Base-by-base conservation (phyloP, 2,888 invertebrate genomes). In the Mesorhabditis spiculigera region DNA sequence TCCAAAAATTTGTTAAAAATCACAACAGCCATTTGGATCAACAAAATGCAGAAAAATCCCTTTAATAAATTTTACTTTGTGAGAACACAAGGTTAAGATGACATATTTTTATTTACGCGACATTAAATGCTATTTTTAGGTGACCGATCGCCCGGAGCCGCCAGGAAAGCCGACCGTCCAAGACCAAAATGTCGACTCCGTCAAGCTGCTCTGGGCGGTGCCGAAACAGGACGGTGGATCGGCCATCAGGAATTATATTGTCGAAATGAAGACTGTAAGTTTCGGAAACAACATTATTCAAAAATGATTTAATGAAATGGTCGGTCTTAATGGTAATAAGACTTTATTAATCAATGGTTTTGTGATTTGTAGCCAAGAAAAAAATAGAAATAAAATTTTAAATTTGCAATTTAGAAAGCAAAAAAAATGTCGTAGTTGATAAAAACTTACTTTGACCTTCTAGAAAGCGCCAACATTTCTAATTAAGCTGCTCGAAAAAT, bases 161-260 rank as follows among this genome's bases (percentile, higher is more conserved):
- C 94, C 94, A 13, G 80, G 80, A 16, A 90, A 90, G 81, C 92
- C 93, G 0, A 89, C 90, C 43, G 91, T 94, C 6, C 90, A 91
- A 41, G 91, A 93, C 87, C 91, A 93, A 69, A 86, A 85, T 73
- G 83, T 86, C 28, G 86, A 87, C 72, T 90, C 91, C 4, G 93
- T 93, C 72, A 91, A 91, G 86, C 87, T 96, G 42, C 90, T 91
- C 50, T 96, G 96, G 96, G 90, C 90, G 63, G 90, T 92, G 5
- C 94, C 95, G 0, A 90, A 90, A 13, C 93, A 95, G 85, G 95
- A 95, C 85, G 95, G 95, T 4, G 95, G 95, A 43, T 94, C 94
- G 85, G 93, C 93, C 86, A 92, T 94, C 77, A 93, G 93, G 8
- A 93, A 92, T 86, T 96, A 94, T 86, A 92, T 94, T 72, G 91